phyloP scores from a whole-genome alignment of 1,140 invertebrate genomes.

The Sinella curviseta region DNA sequence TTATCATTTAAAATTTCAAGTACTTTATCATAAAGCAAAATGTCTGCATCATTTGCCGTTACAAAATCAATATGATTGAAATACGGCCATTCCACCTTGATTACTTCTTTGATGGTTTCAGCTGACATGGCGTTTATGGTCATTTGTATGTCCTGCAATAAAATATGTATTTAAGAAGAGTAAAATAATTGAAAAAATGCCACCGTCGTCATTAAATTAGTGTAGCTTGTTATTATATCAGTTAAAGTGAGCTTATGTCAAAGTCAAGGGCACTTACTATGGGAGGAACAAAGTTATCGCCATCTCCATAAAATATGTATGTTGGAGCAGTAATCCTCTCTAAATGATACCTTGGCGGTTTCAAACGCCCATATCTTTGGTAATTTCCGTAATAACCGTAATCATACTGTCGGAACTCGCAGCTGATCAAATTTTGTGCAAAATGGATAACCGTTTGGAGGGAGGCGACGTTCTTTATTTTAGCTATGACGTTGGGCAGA shows the following conservation, averaged over 20 bases:
- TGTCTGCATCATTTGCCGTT: conserved; percentile 12
- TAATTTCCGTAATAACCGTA: conserved; percentile 54
- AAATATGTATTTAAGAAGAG: not conserved
- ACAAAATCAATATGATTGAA: conserved; percentile 27
- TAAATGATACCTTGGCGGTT: conserved; percentile 64
- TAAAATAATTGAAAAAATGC: not conserved
- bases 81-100: not conserved
- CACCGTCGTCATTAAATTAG: too few relatives aligned
- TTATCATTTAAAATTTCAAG: not conserved
- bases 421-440: conserved; percentile 44
- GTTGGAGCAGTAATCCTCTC: conserved; percentile 63
- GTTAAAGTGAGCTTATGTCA: too few relatives aligned
- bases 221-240: too few relatives aligned
- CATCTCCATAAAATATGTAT: conserved; percentile 64
- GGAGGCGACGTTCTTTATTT: conserved; percentile 25
- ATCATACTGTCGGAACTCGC: conserved; percentile 54
- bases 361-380: conserved; percentile 53
- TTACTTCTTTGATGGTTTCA: not conserved
- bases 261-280: too few relatives aligned
- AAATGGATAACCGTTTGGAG: conserved; percentile 20
- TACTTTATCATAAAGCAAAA: conserved; percentile 1
- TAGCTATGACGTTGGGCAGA: not conserved
- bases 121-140: not conserved
- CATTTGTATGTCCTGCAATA: not conserved
- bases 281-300: conserved; percentile 59